phyloP scores from a whole-genome alignment of 2,888 invertebrate species.

The Apotomis capreana region DNA sequence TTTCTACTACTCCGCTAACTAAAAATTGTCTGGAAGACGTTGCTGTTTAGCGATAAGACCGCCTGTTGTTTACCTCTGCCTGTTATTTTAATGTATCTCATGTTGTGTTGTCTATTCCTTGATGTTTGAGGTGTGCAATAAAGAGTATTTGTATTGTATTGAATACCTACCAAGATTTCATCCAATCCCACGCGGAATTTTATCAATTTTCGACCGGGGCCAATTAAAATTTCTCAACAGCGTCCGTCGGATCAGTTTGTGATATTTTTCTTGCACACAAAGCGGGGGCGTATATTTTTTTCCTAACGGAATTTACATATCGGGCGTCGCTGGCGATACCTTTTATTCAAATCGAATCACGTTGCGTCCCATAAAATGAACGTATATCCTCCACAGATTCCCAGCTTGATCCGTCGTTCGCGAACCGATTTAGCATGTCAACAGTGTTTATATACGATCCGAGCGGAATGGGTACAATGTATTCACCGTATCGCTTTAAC shows the following conservation, averaged over 20 bases:
- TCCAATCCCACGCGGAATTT: conserved; percentile 4
- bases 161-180: not conserved
- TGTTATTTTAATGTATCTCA: no score
- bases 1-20: no score
- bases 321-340: conserved; percentile 48
- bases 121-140: no score
- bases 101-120: no score
- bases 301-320: conserved; percentile 48
- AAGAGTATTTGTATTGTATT: no score
- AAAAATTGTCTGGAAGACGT: no score
- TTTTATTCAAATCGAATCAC: conserved; percentile 55
- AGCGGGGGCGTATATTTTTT: conserved; percentile 26
- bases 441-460: conserved; percentile 49
- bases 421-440: conserved; percentile 47
- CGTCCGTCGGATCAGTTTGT: not conserved
- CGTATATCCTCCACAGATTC: conserved; percentile 44
- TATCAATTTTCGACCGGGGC: conserved; percentile 4
- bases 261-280: conserved; percentile 15
- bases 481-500: conserved; percentile 57
- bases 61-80: no score
- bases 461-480: conserved; percentile 50
- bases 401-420: conserved; percentile 45
- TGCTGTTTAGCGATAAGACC: no score
- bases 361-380: conserved; percentile 44
- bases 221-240: conserved; percentile 6